Percentiles rank a stretch among this genome's conserved stretches.
These are phyloP conservation scores for Calycopis cecrops DNA, from an alignment of 1,140 invertebrate species.

Conservation along the genomic window DNA sequence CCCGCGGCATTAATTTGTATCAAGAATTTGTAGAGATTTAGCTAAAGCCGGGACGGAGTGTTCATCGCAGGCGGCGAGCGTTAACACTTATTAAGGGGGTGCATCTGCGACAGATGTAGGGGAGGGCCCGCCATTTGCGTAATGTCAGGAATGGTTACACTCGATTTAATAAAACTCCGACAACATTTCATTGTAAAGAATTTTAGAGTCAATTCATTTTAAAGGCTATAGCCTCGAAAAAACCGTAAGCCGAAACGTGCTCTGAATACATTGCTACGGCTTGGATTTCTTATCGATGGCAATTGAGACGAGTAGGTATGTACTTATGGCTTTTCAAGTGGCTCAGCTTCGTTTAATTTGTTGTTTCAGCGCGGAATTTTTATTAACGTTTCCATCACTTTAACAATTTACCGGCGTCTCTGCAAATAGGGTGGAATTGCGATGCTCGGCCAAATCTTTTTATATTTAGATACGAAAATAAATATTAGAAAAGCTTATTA, in stretches of 20 bases:
- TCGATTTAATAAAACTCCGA: conserved; percentile 74
- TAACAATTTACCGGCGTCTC: background rate
- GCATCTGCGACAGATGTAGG: conserved; percentile 73
- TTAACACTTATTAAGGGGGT: conserved; percentile 74
- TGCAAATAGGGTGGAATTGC: too few relatives aligned
- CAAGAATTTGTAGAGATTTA: conserved; percentile 74
- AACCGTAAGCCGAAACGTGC: conserved; percentile 68
- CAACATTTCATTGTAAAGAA: conserved; percentile 72
- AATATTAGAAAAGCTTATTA: too few relatives aligned
- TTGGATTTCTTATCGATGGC: conserved; percentile 74
- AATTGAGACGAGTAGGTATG: conserved; percentile 69
- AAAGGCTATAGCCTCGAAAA: conserved; percentile 67
- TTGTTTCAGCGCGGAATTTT: conserved; percentile 73
- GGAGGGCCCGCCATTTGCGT: conserved; percentile 71
- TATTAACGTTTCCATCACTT: conserved; percentile 60
- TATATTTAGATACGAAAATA: too few relatives aligned
- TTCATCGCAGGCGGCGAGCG: conserved; percentile 70
- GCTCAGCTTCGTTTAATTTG: conserved; percentile 74
- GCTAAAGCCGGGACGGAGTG: conserved; percentile 59
- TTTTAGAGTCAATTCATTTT: conserved; percentile 73
- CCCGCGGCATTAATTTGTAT: conserved; percentile 70
- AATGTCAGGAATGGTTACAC: conserved; percentile 73
- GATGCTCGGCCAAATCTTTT: too few relatives aligned
- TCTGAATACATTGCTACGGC: conserved; percentile 63
- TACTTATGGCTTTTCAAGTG: conserved; percentile 73